Percentiles rank a stretch among this genome's conserved stretches.
phyloP scores from a whole-genome alignment of 2,888 invertebrate genomes.

The Pammene fasciana region DNA sequence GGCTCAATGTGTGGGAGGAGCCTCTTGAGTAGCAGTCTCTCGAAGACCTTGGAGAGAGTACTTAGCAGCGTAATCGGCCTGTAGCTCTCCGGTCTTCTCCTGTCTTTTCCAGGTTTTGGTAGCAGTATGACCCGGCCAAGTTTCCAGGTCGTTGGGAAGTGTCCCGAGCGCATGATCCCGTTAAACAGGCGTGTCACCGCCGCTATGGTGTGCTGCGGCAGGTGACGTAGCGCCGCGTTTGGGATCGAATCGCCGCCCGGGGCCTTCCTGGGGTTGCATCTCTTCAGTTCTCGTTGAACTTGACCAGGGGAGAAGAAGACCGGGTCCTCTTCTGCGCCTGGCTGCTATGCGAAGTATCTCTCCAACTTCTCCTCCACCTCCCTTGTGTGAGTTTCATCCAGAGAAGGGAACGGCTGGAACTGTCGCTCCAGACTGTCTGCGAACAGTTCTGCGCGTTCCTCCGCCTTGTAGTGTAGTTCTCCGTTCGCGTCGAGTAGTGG shows the following conservation, averaged over 20 bases:
- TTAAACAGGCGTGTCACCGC: constrained; percentile 13
- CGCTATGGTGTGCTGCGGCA: constrained; percentile 9
- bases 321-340: constrained; percentile 2
- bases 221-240: too few relatives aligned
- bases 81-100: constrained; percentile 18
- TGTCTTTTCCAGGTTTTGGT: constrained; percentile 33
- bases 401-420: constrained; percentile 35
- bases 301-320: constrained; percentile 18
- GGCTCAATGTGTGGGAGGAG: constrained; percentile 11
- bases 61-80: constrained; percentile 25
- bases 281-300: neutral
- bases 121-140: constrained; percentile 32
- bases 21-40: constrained; percentile 16
- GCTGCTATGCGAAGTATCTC: neutral
- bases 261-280: constrained; percentile 14
- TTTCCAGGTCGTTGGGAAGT: constrained; percentile 31
- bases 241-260: constrained; percentile 22
- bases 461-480: neutral
- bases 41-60: constrained; percentile 26
- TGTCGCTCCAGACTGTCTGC: constrained; percentile 12
- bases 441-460: neutral
- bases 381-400: neutral
- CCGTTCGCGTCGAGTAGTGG: neutral
- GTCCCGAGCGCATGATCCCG: constrained; percentile 26
- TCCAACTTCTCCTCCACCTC: constrained; percentile 6